These are phyloP conservation scores for Digitonthophagus gazella DNA, from an alignment of 2,888 invertebrate genomes.

Conservation along the genomic window DNA sequence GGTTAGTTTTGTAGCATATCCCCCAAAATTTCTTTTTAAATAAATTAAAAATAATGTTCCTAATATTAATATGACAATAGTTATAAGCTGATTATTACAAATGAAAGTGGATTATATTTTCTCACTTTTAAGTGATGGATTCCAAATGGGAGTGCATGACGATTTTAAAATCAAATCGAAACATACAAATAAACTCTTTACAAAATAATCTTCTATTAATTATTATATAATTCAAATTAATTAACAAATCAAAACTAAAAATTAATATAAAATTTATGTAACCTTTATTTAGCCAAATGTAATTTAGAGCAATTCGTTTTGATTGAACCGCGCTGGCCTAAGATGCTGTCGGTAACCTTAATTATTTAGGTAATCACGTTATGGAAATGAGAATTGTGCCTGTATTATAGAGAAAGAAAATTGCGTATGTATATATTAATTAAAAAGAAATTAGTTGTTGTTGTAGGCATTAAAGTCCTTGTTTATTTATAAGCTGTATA, in stretches of 20 bases:
- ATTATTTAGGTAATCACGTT: not conserved
- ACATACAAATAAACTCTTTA: not conserved
- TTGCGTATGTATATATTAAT: conserved; percentile 13
- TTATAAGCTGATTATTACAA: too few species aligned
- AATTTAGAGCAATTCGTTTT: not conserved
- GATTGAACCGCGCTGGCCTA: not conserved
- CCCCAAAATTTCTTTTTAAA: too few species aligned
- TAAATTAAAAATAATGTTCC: too few species aligned
- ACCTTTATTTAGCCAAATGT: not conserved
- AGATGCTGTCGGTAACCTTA: too few species aligned
- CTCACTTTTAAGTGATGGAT: too few species aligned
- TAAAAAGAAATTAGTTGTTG: conserved; percentile 1
- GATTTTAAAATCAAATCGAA: too few species aligned
- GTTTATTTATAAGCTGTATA: conserved; percentile 42
- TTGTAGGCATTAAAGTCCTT: conserved; percentile 19
- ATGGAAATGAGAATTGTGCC: conserved; percentile 7
- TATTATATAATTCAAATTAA: not conserved
- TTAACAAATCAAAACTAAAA: not conserved
- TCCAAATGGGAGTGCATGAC: too few species aligned
- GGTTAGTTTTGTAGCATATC: too few species aligned
- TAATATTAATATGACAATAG: too few species aligned
- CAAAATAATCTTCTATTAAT: not conserved
- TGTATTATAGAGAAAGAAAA: conserved; percentile 14
- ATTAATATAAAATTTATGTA: not conserved
- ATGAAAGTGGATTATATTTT: too few species aligned